Evolutionary conservation across 2,113 vertebrate genomes (phyloP).

Genomic region (Enhydra lutris): DNA sequence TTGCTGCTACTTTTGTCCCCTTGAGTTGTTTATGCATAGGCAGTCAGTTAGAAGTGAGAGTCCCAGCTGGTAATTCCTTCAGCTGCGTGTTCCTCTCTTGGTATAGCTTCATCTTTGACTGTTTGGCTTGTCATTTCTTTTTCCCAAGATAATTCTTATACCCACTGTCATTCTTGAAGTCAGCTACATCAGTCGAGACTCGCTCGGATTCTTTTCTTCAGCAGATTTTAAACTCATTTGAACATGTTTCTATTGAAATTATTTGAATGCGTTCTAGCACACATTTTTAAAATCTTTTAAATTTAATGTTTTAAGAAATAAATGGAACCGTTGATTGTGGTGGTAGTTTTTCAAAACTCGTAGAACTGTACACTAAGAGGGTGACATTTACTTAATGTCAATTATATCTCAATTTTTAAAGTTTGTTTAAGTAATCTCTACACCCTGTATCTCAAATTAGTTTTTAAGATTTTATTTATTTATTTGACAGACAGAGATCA

Average conservation of each 20-base stretch:
- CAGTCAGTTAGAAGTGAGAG: background rate
- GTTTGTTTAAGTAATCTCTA: no score
- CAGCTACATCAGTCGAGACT: background rate
- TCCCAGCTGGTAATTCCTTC: background rate
- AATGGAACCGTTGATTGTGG: background rate
- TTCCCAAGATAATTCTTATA: background rate
- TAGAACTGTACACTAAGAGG: background rate
- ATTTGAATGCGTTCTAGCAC: background rate
- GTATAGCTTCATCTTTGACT: background rate
- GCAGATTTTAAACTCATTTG: background rate
- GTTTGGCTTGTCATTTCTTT: background rate
- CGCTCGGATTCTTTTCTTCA: background rate
- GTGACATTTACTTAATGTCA: background rate
- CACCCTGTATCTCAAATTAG: no score
- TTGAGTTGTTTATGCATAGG: background rate
- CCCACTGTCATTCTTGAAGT: background rate
- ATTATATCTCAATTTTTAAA: background rate
- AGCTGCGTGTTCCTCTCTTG: fast-evolving
- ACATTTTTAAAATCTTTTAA: background rate
- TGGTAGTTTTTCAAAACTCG: background rate
- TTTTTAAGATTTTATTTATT: no score
- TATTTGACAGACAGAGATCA: no score
- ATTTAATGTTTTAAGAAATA: background rate
- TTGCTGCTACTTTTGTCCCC: fast-evolving
- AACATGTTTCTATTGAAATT: background rate